These are phyloP conservation scores for Phalloptychus januarius DNA, from an alignment of 2,797 vertebrate species.

Conservation along the genomic window DNA sequence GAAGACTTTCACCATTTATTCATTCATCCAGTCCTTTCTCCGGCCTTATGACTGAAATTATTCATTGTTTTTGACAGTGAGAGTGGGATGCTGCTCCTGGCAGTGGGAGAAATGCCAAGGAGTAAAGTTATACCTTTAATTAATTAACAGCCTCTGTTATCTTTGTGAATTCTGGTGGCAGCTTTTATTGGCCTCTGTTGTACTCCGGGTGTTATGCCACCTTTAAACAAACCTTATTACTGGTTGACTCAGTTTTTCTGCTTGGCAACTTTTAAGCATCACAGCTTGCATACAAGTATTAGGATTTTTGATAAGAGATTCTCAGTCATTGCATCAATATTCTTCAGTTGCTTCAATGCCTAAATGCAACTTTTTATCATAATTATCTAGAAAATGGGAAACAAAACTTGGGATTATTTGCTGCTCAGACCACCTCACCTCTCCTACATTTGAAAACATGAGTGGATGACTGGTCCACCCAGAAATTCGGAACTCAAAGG, in stretches of 20 bases:
- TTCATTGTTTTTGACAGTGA: conserved; percentile 51
- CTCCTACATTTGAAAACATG: background rate
- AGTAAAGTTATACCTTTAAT: conserved; percentile 67
- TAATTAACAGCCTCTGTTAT: conserved; percentile 66
- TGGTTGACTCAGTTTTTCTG: background rate
- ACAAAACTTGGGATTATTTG: background rate
- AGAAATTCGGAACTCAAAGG: background rate
- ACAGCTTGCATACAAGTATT: background rate
- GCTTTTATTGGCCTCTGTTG: background rate
- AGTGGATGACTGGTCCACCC: background rate
- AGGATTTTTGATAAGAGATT: background rate
- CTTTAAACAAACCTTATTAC: background rate
- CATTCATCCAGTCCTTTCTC: conserved; percentile 22
- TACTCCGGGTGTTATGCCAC: background rate
- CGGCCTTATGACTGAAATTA: conserved; percentile 40
- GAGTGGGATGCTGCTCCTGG: conserved; percentile 45
- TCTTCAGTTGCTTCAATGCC: background rate
- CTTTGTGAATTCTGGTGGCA: conserved; percentile 25
- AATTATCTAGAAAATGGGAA: no score
- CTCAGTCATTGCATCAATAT: background rate
- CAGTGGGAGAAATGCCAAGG: conserved; percentile 32
- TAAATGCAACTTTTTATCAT: background rate
- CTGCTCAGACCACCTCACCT: background rate
- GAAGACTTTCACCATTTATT: conserved; percentile 50
- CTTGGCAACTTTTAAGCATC: background rate